These are phyloP conservation scores for Melanostigma gelatinosum DNA, from an alignment of 2,113 vertebrate species.

Conservation along the genomic window DNA sequence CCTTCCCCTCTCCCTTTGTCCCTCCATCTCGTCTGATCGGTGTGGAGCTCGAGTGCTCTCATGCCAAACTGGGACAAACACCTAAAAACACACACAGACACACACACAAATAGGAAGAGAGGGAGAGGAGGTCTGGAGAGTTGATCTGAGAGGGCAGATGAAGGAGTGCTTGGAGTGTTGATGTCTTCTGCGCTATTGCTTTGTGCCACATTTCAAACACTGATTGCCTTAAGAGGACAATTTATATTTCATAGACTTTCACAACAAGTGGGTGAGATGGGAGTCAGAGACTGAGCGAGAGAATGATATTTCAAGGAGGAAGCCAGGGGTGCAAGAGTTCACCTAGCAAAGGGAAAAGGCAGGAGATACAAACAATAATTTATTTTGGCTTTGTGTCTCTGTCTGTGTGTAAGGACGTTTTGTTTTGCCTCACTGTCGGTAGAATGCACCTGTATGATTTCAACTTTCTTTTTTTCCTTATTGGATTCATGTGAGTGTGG, in stretches of 20 bases:
- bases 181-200: conserved; percentile 75
- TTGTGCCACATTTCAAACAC: conserved; percentile 77
- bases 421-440: conserved; percentile 60
- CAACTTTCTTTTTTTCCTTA: conserved; percentile 58
- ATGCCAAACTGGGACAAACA: conserved; percentile 74
- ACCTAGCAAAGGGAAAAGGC: conserved; percentile 52
- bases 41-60: conserved; percentile 61
- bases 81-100: conserved; percentile 41
- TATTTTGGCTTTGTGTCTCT: conserved; percentile 46
- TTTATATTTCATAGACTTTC: conserved; percentile 79
- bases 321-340: conserved; percentile 63
- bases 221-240: conserved; percentile 80
- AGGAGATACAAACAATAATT: conserved; percentile 49
- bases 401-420: conserved; percentile 33
- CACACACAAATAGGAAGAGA: conserved; percentile 15
- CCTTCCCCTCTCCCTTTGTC: conserved; percentile 41
- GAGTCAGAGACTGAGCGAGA: conserved; percentile 48
- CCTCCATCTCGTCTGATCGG: conserved; percentile 59
- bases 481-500: conserved; percentile 63
- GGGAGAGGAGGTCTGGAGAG: conserved; percentile 58
- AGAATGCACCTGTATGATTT: conserved; percentile 68
- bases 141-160: conserved; percentile 74
- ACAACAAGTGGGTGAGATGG: conserved; percentile 75
- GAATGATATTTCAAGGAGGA: conserved; percentile 67
- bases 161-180: conserved; percentile 73